Evolutionary conservation across 2,113 vertebrate genomes (phyloP).

Genomic region (Limanda limanda): DNA sequence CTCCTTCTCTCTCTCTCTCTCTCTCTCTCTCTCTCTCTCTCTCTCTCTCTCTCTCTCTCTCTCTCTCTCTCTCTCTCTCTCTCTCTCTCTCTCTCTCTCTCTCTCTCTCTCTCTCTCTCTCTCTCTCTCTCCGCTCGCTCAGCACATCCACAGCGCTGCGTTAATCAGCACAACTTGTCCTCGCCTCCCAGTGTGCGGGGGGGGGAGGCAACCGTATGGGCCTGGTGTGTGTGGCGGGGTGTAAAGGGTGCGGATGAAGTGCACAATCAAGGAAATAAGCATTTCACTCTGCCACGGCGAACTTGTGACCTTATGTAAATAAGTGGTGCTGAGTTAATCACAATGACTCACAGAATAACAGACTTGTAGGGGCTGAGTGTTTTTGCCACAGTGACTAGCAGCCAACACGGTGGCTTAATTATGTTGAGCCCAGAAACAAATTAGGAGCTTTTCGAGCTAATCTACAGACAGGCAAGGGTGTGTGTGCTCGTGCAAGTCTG

Average conservation of each 20-base stretch:
- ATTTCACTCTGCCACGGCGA: slow-evolving; percentile 24
- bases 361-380: slow-evolving; percentile 7
- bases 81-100: slow-evolving; percentile 29
- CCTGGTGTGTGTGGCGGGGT: slow-evolving; percentile 18
- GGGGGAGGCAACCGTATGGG: slow-evolving; percentile 22
- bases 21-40: too few species aligned
- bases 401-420: slow-evolving; percentile 42
- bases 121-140: slow-evolving; percentile 26
- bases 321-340: slow-evolving; percentile 34
- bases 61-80: slow-evolving; percentile 29
- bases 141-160: slow-evolving; percentile 22
- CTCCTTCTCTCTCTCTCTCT: slow-evolving; percentile 38
- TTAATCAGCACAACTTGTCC: slow-evolving; percentile 73
- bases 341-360: slow-evolving; percentile 9
- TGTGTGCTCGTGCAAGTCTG: slow-evolving; percentile 20
- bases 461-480: slow-evolving; percentile 13
- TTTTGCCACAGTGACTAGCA: slow-evolving; percentile 27
- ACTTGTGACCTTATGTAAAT: slow-evolving; percentile 43
- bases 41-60: slow-evolving; percentile 31
- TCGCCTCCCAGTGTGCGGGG: slow-evolving; percentile 48
- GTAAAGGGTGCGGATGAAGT: slow-evolving; percentile 38
- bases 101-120: slow-evolving; percentile 33
- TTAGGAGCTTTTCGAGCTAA: slow-evolving; percentile 39
- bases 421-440: slow-evolving; percentile 47
- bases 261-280: slow-evolving; percentile 44